Conservation (phyloP, 2,797 vertebrate genomes). For the Anniella stebbinsi region DNA sequence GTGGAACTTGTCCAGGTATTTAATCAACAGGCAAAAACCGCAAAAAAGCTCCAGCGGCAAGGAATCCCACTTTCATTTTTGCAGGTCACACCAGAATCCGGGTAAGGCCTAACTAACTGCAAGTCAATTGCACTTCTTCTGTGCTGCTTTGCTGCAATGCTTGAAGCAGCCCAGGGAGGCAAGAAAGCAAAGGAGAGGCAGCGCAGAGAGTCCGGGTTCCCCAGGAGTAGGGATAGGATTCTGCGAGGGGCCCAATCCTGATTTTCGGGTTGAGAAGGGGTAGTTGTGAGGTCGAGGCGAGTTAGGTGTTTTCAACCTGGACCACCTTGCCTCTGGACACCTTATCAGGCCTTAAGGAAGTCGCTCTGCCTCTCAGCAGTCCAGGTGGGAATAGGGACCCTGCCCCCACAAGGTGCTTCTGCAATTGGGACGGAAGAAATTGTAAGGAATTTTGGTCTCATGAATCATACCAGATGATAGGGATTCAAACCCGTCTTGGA, state of each 20-base stretch:
- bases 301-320: background rate
- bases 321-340: background rate
- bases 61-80: too few relatives aligned
- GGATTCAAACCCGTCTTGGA: background rate
- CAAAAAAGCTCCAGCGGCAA: background rate
- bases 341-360: background rate
- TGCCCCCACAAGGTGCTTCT: background rate
- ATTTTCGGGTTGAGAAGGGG: too few relatives aligned
- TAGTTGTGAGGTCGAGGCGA: too few relatives aligned
- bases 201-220: too few relatives aligned
- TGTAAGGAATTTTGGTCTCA: too few relatives aligned
- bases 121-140: background rate
- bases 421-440: background rate
- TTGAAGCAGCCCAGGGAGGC: background rate
- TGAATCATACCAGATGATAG: background rate
- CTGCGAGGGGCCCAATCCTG: too few relatives aligned
- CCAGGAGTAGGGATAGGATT: too few relatives aligned
- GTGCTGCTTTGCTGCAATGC: background rate
- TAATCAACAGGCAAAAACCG: too few relatives aligned
- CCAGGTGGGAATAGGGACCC: background rate
- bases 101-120: background rate
- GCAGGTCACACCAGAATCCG: too few relatives aligned
- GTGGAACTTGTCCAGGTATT: too few relatives aligned
- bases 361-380: background rate
- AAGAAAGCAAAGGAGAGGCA: too few relatives aligned